Percentiles rank a stretch among this genome's conserved stretches.
These are phyloP conservation scores for Herpetotheres cachinnans DNA, from an alignment of 2,113 vertebrate genomes.

Conservation along the genomic window DNA sequence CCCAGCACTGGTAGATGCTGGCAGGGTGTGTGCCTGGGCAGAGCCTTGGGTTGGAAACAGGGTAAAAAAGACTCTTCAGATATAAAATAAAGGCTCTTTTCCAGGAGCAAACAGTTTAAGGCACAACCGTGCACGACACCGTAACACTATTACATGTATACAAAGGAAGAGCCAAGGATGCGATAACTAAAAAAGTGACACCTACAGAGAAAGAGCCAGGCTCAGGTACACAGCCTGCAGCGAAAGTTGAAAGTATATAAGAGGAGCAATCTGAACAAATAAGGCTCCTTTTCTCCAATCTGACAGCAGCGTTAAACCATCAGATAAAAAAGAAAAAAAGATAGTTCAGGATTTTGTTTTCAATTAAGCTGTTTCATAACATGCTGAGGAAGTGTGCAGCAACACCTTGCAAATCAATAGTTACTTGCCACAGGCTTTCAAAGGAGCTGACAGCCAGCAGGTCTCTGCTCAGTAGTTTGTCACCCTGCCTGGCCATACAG, in stretches of 20 bases:
- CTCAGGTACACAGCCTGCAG: background rate
- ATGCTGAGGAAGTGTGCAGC: background rate
- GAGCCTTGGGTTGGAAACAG: background rate
- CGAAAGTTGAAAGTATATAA: background rate
- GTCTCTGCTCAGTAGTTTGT: background rate
- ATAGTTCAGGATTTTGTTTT: background rate
- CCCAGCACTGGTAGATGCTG: background rate
- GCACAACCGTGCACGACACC: background rate
- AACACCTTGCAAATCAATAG: background rate
- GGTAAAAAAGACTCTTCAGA: background rate
- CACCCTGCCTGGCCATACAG: background rate
- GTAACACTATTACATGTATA: fast-evolving
- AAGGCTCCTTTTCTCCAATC: background rate
- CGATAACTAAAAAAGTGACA: background rate
- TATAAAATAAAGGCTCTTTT: background rate
- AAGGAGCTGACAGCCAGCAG: background rate
- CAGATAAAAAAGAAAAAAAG: background rate
- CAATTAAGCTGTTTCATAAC: conserved; percentile 18
- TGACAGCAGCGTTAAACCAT: background rate
- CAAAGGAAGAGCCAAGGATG: background rate
- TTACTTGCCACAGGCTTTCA: background rate
- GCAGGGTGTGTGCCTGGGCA: background rate
- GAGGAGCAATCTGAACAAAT: background rate
- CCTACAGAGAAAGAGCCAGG: background rate
- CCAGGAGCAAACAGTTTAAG: background rate